A percentile compares a stretch with the other conserved stretches of the same genome.
Conservation (phyloP, 2,113 vertebrate genomes). For the Progne subis region DNA sequence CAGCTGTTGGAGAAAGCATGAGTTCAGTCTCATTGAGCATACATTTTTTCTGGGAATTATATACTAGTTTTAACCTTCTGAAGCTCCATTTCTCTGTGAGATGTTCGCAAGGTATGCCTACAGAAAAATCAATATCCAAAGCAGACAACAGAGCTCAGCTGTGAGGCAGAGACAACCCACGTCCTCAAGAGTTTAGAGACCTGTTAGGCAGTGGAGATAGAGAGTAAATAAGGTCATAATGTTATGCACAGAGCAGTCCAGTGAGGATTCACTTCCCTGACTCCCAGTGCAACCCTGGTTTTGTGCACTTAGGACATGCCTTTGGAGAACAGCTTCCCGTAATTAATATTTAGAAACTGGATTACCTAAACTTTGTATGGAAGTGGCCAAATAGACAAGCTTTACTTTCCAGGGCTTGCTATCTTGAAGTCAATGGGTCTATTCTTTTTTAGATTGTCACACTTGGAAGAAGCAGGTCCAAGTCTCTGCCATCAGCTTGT, state of each 20-base stretch:
- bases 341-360: background rate
- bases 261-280: background rate
- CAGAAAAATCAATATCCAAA: conserved; percentile 2
- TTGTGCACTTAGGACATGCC: background rate
- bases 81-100: background rate
- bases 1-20: background rate
- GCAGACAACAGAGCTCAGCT: background rate
- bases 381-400: background rate
- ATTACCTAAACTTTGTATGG: background rate
- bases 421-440: background rate
- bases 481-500: background rate
- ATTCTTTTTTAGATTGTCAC: background rate
- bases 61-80: background rate
- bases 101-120: background rate
- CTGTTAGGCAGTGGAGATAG: background rate
- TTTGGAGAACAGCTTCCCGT: background rate
- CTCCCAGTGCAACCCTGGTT: background rate
- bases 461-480: background rate
- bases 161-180: background rate
- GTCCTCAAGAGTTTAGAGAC: background rate
- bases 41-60: background rate
- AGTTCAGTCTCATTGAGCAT: background rate
- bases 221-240: background rate
- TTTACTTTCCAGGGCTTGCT: background rate
- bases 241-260: background rate